Evolutionary conservation across 2,888 invertebrate species (phyloP).

Genomic region (Ectobius pallidus): DNA sequence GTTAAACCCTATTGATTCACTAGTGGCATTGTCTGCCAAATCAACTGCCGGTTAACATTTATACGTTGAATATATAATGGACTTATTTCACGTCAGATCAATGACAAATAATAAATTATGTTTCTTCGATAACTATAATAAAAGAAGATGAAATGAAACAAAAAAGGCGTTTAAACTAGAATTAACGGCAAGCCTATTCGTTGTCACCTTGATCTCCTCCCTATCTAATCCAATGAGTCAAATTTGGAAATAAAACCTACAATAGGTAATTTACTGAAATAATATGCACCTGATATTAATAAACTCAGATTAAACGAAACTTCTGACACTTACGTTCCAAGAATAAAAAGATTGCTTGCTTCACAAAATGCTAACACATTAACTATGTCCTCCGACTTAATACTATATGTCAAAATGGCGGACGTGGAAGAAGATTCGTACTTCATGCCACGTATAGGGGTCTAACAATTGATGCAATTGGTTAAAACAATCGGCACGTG

Average conservation of each 20-base stretch:
- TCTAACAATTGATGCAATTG: constrained; percentile 45
- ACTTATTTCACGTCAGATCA: background rate
- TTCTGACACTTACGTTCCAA: constrained; percentile 56
- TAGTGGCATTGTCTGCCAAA: constrained; percentile 32
- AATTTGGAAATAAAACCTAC: background rate
- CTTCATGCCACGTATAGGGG: constrained; percentile 80
- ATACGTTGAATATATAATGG: background rate
- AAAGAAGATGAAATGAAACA: background rate
- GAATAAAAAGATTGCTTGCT: constrained; percentile 60
- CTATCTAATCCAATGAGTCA: constrained; percentile 6
- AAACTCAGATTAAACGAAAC: background rate
- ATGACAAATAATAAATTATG: background rate
- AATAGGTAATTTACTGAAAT: background rate
- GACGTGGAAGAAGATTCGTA: constrained; percentile 75
- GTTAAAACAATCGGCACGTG: constrained; percentile 40
- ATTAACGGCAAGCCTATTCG: constrained; percentile 1
- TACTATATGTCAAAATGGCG: constrained; percentile 85
- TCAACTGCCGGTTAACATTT: constrained; percentile 18
- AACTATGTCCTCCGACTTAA: constrained; percentile 71
- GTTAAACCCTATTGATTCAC: constrained; percentile 31
- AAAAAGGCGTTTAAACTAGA: background rate
- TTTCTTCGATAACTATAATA: background rate
- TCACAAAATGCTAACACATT: constrained; percentile 72
- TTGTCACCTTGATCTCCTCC: constrained; percentile 36
- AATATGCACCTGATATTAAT: background rate